Base-by-base conservation (phyloP, 2,888 invertebrate genomes). In the Schrankia costaestrigalis region DNA sequence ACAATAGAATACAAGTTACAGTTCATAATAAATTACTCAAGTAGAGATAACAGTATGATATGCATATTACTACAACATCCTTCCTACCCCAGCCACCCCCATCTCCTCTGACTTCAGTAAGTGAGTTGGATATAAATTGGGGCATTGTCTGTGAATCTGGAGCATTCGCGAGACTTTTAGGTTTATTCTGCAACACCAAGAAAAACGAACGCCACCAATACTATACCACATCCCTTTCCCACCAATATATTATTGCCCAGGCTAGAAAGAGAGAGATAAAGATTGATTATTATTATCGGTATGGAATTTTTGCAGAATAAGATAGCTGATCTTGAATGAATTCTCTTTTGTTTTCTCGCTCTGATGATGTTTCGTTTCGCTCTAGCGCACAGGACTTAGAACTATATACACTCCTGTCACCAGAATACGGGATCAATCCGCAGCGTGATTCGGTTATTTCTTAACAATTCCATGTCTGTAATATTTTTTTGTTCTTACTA, bases 41-140 rank as follows among this genome's bases (percentile, higher is more conserved):
- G 22, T 10, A 32, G 35, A 35, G 28, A 41, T 30, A 27, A 30
- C 35, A 43, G 17, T 28, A 36, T 41, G 39, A 36, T 41, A 58
- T 50, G 42, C 35, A 46, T 51, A 54, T 56, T 64, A 65, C 57
- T 56, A 61, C 49, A 50, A 58, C 59, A 69, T 69, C 63, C 63
- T 66, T 62, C 60, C 66, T 67, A 63, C 62, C 64, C 58, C 58
- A 69, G 64, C 72, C 71, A 68, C 71, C 66, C n/a, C 63, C 63
- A 66, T 71, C 72, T 69, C 66, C 70, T 68, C 66, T 67, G 78
- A 73, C 81, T 81, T 57, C 71, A 76, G 78, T 84, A 84, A 86
- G 81, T 85, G 86, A 86, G 85, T 86, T 82, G 85, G 84, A 77
- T 85, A 84, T 85, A 86, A 87, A 87, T 86, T 87, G 80, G 87